A percentile compares a stretch with the other conserved stretches of the same genome.
These are phyloP conservation scores for Arenicola marina DNA, from an alignment of 2,888 invertebrate genomes.

Conservation along the genomic window DNA sequence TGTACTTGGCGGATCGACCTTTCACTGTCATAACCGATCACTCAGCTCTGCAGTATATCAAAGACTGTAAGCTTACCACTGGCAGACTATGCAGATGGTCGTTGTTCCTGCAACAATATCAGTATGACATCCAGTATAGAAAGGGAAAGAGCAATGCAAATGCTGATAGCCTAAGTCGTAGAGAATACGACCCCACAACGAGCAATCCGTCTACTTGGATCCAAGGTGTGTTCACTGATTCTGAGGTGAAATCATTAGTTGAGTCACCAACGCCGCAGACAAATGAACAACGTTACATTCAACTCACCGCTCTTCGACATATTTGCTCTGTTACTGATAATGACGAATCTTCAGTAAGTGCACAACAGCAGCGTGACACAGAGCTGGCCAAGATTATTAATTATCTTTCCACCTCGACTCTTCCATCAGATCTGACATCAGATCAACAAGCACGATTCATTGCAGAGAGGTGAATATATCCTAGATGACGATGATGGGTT, in stretches of 20 bases:
- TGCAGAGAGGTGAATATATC: neutral
- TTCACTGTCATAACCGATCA: conserved; percentile 36
- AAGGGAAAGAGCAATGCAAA: neutral
- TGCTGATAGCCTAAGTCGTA: conserved; percentile 5
- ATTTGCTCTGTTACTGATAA: too few relatives aligned
- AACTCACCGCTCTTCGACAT: too few relatives aligned
- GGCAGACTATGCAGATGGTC: conserved; percentile 31
- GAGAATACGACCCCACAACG: neutral
- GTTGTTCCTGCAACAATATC: conserved; percentile 26
- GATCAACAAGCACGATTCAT: neutral
- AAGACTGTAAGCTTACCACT: conserved; percentile 23
- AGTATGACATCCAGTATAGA: conserved; percentile 5
- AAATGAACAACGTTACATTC: too few relatives aligned
- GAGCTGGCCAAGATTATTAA: neutral
- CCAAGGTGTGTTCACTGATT: too few relatives aligned
- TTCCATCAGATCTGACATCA: neutral
- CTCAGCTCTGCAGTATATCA: conserved; percentile 27
- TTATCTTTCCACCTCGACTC: neutral
- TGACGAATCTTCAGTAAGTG: too few relatives aligned
- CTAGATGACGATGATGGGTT: neutral
- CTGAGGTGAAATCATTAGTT: too few relatives aligned
- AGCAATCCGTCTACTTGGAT: neutral
- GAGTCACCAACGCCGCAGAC: too few relatives aligned
- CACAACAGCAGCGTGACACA: too few relatives aligned
- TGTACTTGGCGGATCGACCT: conserved; percentile 26